These are phyloP conservation scores for Caprella mutica DNA, from an alignment of 2,888 invertebrate species.

Conservation along the genomic window DNA sequence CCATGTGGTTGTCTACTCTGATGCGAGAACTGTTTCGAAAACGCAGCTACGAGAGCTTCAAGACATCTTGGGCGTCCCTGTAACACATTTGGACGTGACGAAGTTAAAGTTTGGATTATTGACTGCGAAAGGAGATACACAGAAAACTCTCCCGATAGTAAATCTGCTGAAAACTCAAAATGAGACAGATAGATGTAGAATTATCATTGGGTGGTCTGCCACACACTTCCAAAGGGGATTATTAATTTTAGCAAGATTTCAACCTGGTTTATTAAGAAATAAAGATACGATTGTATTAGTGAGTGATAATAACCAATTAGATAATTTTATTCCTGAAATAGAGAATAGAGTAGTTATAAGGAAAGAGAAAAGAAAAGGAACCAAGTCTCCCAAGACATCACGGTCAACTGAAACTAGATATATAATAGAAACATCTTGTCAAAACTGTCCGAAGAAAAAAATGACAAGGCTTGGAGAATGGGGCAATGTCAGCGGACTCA, in stretches of 20 bases:
- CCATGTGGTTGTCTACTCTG: conserved; percentile 22
- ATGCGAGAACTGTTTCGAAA: conserved; percentile 10
- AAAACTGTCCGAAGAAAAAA: conserved; percentile 7
- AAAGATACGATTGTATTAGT: conserved; percentile 18
- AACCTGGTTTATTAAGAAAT: conserved; percentile 12
- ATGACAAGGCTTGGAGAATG: conserved; percentile 17
- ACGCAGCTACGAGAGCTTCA: conserved; percentile 8
- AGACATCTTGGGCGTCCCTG: conserved; percentile 8
- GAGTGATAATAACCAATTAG: conserved; percentile 15
- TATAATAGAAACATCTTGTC: conserved; percentile 17
- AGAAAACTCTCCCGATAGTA: conserved; percentile 13
- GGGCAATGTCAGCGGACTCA: conserved; percentile 6
- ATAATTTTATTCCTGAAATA: conserved; percentile 20
- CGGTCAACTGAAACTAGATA: not conserved
- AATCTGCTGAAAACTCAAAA: conserved; percentile 13
- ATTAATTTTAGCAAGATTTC: conserved; percentile 15
- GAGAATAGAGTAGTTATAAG: conserved; percentile 18
- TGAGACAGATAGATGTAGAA: conserved; percentile 16
- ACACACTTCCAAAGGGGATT: conserved; percentile 22
- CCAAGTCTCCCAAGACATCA: conserved; percentile 10
- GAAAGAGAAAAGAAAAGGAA: not conserved
- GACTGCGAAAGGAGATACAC: conserved; percentile 5
- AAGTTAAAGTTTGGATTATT: conserved; percentile 15
- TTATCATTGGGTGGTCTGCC: conserved; percentile 20
- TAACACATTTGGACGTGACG: conserved; percentile 20